These are phyloP conservation scores for Eptesicus fuscus DNA, from an alignment of 2,113 vertebrate genomes.

Conservation along the genomic window DNA sequence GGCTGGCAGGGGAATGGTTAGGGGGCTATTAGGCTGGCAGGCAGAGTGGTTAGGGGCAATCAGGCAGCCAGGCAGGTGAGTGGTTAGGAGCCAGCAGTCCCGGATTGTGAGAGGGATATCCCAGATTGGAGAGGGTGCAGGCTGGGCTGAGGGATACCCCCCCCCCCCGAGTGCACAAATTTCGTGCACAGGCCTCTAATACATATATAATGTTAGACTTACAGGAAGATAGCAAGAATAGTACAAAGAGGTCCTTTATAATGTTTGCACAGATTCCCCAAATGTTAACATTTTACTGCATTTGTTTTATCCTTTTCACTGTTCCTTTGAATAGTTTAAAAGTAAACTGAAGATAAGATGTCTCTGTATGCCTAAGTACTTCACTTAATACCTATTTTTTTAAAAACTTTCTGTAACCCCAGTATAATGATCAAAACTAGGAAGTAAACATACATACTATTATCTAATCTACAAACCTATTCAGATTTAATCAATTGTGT, in stretches of 20 bases:
- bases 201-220: background rate
- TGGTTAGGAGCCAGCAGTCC: too few relatives aligned
- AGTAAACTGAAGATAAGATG: background rate
- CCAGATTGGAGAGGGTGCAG: too few relatives aligned
- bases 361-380: background rate
- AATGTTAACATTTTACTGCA: background rate
- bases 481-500: background rate
- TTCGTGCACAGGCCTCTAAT: too few relatives aligned
- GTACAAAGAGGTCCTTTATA: background rate
- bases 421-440: background rate
- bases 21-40: too few relatives aligned
- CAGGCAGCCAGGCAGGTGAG: too few relatives aligned
- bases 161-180: too few relatives aligned
- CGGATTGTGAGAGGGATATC: too few relatives aligned
- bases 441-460: background rate
- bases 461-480: background rate
- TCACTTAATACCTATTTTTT: background rate
- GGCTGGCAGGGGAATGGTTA: too few relatives aligned
- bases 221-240: background rate
- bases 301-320: slow-evolving; percentile 25
- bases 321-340: background rate
- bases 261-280: background rate
- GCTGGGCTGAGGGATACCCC: too few relatives aligned
- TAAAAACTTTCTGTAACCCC: background rate
- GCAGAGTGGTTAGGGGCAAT: too few relatives aligned